Conservation (phyloP, 2,797 vertebrate genomes). For the Siniperca scherzeri region DNA sequence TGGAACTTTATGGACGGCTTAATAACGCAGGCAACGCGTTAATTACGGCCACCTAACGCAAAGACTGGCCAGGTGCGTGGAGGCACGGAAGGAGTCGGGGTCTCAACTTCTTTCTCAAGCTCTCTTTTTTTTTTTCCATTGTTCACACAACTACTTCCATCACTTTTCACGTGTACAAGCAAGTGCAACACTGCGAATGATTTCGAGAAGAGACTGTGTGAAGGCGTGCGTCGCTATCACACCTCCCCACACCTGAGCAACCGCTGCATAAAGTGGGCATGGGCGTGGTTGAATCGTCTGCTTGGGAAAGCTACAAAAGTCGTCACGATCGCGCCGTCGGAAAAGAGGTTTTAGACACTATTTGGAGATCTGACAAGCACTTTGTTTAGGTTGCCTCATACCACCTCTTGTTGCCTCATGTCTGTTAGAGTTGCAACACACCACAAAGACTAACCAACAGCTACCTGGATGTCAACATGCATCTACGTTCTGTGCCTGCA, state of each 20-base stretch:
- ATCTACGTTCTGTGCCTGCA: background rate
- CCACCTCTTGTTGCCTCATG: background rate
- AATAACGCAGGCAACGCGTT: background rate
- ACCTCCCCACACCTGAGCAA: too few relatives aligned
- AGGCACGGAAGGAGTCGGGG: background rate
- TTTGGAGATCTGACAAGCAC: background rate
- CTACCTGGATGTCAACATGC: background rate
- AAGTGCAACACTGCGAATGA: background rate
- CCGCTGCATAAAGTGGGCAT: background rate
- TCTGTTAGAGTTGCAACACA: background rate
- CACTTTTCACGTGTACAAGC: background rate
- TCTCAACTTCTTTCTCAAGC: background rate
- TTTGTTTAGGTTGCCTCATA: background rate
- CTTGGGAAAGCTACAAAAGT: too few relatives aligned
- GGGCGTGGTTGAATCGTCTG: too few relatives aligned
- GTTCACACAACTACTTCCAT: background rate
- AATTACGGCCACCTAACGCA: background rate
- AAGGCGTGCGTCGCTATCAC: background rate
- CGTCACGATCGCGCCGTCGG: background rate
- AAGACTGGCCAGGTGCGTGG: too few relatives aligned
- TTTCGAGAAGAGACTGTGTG: background rate
- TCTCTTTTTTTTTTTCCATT: too few relatives aligned
- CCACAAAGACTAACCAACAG: background rate
- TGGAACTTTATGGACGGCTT: background rate
- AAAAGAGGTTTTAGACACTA: background rate